These are phyloP conservation scores for Nymphalis c-album DNA, from an alignment of 2,888 invertebrate genomes.

Conservation along the genomic window DNA sequence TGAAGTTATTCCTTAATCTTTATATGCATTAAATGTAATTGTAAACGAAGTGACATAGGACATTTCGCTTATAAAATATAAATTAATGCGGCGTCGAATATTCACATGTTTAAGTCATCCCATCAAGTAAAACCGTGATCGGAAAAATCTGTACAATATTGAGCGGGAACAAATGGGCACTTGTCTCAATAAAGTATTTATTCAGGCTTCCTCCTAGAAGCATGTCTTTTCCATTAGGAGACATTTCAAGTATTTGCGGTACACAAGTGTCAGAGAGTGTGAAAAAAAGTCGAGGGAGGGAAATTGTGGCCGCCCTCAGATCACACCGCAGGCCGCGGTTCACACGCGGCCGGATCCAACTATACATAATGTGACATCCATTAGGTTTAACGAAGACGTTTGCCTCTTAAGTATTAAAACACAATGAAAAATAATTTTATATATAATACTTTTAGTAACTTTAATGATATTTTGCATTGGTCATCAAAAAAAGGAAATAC, in stretches of 20 bases:
- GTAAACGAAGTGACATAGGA: too few species aligned
- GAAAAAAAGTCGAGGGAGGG: conserved; percentile 60
- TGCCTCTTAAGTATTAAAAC: background rate
- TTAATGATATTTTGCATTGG: too few species aligned
- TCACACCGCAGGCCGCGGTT: conserved; percentile 36
- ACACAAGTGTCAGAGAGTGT: conserved; percentile 71
- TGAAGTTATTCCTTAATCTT: too few species aligned
- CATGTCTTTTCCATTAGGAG: conserved; percentile 81
- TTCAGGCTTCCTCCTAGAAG: conserved; percentile 67
- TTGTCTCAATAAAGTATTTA: conserved; percentile 80
- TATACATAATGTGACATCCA: conserved; percentile 1
- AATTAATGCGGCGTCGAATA: background rate
- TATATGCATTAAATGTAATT: too few species aligned
- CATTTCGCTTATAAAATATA: background rate
- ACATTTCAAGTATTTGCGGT: conserved; percentile 77
- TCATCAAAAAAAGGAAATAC: too few species aligned
- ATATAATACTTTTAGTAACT: too few species aligned
- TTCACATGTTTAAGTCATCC: background rate
- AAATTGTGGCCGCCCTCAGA: conserved; percentile 37
- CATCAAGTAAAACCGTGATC: conserved; percentile 2
- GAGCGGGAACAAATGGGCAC: conserved; percentile 64
- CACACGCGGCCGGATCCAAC: conserved; percentile 28
- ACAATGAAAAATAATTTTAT: background rate
- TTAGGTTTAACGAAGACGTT: conserved; percentile 9
- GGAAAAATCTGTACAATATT: conserved; percentile 45